These are phyloP conservation scores for Bedellia somnulentella DNA, from an alignment of 2,888 invertebrate genomes.

Conservation along the genomic window DNA sequence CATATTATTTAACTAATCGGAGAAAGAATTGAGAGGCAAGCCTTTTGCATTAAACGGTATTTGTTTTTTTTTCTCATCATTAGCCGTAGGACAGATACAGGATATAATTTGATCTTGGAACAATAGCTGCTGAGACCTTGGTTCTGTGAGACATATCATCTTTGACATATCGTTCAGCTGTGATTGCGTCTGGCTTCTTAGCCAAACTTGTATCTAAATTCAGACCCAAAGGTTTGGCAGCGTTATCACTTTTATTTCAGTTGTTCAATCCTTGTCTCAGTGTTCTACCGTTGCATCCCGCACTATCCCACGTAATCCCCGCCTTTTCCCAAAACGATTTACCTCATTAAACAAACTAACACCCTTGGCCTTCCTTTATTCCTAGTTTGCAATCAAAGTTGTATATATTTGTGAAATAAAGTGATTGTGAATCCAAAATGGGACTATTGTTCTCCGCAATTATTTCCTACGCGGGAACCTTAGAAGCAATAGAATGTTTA, in stretches of 20 bases:
- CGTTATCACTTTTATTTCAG: slow-evolving; percentile 55
- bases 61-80: no score
- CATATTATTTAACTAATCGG: no score
- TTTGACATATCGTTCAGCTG: slow-evolving; percentile 17
- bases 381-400: slow-evolving; percentile 7
- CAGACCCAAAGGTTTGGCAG: slow-evolving; percentile 54
- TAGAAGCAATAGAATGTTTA: slow-evolving; percentile 67
- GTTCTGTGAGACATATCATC: no score
- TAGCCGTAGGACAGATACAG: no score
- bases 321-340: slow-evolving; percentile 20
- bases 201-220: slow-evolving; percentile 54
- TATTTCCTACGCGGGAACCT: slow-evolving; percentile 73
- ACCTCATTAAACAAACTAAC: slow-evolving; percentile 20
- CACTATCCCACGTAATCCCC: slow-evolving; percentile 27
- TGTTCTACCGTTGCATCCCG: slow-evolving; percentile 42
- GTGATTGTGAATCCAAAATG: slow-evolving; percentile 38
- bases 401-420: slow-evolving; percentile 7
- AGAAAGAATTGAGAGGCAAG: no score
- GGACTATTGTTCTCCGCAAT: slow-evolving; percentile 75
- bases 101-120: no score
- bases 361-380: slow-evolving; percentile 4
- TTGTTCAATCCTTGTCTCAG: slow-evolving; percentile 55
- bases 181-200: slow-evolving; percentile 31
- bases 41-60: no score
- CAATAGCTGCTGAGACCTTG: no score